phyloP scores from a whole-genome alignment of 2,797 vertebrate genomes.

The Clarias platycephalus region DNA sequence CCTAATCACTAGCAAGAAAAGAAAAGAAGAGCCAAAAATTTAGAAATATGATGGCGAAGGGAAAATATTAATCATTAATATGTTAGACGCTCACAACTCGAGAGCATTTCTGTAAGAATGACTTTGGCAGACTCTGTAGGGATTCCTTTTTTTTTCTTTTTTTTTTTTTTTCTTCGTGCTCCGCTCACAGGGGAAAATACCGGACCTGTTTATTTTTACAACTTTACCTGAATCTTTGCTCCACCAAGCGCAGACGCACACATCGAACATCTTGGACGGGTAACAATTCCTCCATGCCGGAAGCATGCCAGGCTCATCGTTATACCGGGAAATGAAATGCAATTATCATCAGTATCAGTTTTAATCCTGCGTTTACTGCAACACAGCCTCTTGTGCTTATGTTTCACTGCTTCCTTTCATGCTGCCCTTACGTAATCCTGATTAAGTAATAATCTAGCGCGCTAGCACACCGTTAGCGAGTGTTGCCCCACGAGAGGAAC shows the following conservation, averaged over 20 bases:
- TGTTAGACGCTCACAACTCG: not conserved
- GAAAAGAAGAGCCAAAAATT: not conserved
- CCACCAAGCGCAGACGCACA: constrained; percentile 9
- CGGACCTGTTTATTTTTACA: constrained; percentile 16
- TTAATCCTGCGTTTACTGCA: not conserved
- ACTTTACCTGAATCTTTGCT: constrained; percentile 6
- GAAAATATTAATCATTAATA: constrained; percentile 16
- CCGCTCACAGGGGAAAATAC: constrained; percentile 7
- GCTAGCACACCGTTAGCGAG: not conserved
- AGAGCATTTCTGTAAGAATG: not conserved
- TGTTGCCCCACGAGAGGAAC: not conserved
- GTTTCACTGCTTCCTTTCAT: not conserved
- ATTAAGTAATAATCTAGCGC: not conserved
- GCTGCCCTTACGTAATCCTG: not conserved
- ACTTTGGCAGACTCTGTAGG: not conserved
- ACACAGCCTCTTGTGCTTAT: not conserved
- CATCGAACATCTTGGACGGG: constrained; percentile 3
- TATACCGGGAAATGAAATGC: constrained; percentile 21
- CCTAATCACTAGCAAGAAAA: not conserved
- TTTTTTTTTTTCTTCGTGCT: not conserved
- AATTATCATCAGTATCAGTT: constrained; percentile 7
- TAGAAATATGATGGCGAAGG: not conserved
- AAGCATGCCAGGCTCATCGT: constrained; percentile 10
- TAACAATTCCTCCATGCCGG: not conserved
- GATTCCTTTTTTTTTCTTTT: not conserved